Conservation (phyloP, 2,113 vertebrate species). For the Limanda limanda region DNA sequence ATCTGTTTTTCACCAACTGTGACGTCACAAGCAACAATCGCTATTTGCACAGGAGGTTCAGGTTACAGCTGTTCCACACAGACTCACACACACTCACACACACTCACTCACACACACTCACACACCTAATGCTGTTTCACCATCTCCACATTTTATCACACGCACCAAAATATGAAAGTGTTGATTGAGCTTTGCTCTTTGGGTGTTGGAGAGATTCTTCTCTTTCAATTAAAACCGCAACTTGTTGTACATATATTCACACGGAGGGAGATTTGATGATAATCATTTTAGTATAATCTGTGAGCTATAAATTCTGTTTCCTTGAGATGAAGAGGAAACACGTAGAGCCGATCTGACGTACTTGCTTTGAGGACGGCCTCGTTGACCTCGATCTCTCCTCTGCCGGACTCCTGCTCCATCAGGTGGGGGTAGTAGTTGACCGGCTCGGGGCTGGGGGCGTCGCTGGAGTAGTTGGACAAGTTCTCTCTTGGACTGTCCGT, state of each 20-base stretch:
- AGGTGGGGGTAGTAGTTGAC: constrained; percentile 82
- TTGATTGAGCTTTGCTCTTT: constrained; percentile 54
- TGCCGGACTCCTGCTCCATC: constrained; percentile 81
- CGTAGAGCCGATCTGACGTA: constrained; percentile 71
- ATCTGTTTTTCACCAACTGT: constrained; percentile 59
- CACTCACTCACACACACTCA: background rate
- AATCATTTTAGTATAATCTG: no score
- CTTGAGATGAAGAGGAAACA: background rate
- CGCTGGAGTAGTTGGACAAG: constrained; percentile 81
- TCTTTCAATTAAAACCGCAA: background rate
- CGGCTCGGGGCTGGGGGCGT: constrained; percentile 69
- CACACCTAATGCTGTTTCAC: constrained; percentile 7
- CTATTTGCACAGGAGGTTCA: background rate
- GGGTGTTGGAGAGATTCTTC: constrained; percentile 5
- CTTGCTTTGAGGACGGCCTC: constrained; percentile 89
- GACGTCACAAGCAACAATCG: constrained; percentile 22
- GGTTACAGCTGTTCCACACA: constrained; percentile 38
- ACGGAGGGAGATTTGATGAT: background rate
- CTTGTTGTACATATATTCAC: background rate
- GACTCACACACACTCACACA: background rate
- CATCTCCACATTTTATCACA: constrained; percentile 29
- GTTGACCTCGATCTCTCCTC: constrained; percentile 93
- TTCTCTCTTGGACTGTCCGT: constrained; percentile 77
- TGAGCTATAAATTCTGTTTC: background rate
- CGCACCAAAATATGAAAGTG: constrained; percentile 27